These are phyloP conservation scores for Myotis yumanensis DNA, from an alignment of 2,113 vertebrate genomes.

Conservation along the genomic window DNA sequence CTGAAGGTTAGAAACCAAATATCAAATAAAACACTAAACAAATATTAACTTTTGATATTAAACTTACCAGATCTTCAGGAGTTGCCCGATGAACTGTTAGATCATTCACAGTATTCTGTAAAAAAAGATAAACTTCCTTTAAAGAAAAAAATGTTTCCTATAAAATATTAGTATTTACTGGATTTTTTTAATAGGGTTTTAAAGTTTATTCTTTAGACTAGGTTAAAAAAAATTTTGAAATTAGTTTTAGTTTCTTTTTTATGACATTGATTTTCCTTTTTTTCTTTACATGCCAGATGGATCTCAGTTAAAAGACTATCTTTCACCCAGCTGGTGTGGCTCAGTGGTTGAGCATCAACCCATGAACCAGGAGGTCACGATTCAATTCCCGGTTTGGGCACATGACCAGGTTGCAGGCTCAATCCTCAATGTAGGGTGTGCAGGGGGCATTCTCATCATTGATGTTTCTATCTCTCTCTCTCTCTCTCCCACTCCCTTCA, in stretches of 20 bases:
- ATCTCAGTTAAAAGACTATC: neutral
- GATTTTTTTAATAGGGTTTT: neutral
- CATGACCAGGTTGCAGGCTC: too few species aligned
- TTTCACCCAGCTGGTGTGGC: too few species aligned
- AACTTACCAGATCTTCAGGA: slow-evolving; percentile 91
- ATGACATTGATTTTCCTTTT: neutral
- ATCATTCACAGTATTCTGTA: slow-evolving; percentile 91
- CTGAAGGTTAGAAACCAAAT: neutral
- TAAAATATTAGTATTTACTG: neutral
- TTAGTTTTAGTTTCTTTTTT: neutral
- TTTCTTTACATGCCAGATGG: neutral
- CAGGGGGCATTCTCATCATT: too few species aligned
- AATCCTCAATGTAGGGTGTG: too few species aligned
- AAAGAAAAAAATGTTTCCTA: neutral
- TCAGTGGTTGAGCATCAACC: too few species aligned
- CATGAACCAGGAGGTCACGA: too few species aligned
- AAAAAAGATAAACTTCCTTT: slow-evolving; percentile 35
- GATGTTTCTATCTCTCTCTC: too few species aligned
- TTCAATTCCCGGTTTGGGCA: too few species aligned
- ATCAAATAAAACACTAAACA: slow-evolving; percentile 36
- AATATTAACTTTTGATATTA: neutral
- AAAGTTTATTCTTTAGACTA: neutral
- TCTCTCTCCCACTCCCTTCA: too few species aligned
- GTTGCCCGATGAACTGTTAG: slow-evolving; percentile 91
- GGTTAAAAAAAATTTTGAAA: neutral